These are phyloP conservation scores for Paracentrotus lividus DNA, from an alignment of 53 echinoderm and acorn worm species.

Conservation along the genomic window DNA sequence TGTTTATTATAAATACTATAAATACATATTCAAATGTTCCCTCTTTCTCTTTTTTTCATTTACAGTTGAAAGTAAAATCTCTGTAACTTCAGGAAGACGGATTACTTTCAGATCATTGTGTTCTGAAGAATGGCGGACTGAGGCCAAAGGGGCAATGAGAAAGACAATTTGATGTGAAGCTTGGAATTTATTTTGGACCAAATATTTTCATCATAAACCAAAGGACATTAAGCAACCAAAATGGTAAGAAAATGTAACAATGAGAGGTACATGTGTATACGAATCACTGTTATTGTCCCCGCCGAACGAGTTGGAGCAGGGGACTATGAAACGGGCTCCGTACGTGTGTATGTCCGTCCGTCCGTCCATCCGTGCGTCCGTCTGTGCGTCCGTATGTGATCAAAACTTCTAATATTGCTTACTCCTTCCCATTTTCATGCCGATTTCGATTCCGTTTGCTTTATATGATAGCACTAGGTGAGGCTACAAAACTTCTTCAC, in stretches of 20 bases:
- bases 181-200: conserved; percentile 1
- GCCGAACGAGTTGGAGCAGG: too few relatives aligned
- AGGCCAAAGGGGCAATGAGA: not conserved
- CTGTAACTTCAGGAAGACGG: not conserved
- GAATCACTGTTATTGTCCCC: too few relatives aligned
- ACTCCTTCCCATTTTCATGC: too few relatives aligned
- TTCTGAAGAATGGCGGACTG: not conserved
- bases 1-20: not conserved
- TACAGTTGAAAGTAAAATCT: not conserved
- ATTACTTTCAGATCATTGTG: not conserved
- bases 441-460: too few relatives aligned
- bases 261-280: too few relatives aligned
- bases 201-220: conserved; percentile 14
- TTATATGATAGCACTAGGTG: too few relatives aligned
- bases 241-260: not conserved
- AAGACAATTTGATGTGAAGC: not conserved
- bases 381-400: too few relatives aligned
- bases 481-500: too few relatives aligned
- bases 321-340: too few relatives aligned
- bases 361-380: too few relatives aligned
- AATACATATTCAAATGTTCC: not conserved
- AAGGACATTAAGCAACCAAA: not conserved
- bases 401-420: too few relatives aligned
- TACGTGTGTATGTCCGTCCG: too few relatives aligned
- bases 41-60: not conserved